These are phyloP conservation scores for Malurus melanocephalus DNA, from an alignment of 2,113 vertebrate genomes.

Conservation along the genomic window DNA sequence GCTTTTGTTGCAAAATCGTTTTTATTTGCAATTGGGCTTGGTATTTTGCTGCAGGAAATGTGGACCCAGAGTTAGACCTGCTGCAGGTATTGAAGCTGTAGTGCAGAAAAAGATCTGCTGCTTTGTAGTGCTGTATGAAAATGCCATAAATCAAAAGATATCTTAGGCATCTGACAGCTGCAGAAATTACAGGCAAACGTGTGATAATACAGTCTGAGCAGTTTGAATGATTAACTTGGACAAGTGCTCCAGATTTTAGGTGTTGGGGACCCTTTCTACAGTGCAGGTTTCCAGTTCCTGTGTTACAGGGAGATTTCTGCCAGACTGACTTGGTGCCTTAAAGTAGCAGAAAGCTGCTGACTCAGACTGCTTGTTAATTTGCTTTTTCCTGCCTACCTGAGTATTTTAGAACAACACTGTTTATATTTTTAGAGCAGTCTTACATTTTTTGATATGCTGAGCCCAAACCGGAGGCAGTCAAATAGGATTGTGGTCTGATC, in stretches of 20 bases:
- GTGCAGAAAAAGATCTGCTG: background rate
- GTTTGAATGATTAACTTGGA: background rate
- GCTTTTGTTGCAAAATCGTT: background rate
- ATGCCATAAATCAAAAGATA: background rate
- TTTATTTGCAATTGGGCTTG: background rate
- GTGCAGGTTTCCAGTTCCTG: background rate
- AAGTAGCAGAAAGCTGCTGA: background rate
- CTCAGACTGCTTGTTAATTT: background rate
- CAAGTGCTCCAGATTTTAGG: background rate
- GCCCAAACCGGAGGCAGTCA: background rate
- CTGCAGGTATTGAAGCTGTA: background rate
- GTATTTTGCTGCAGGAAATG: background rate
- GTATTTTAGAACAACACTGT: background rate
- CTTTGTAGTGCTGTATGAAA: background rate
- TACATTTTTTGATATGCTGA: background rate
- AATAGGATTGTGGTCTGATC: background rate
- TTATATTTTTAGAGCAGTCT: background rate
- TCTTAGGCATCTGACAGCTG: accelerated
- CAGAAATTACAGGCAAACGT: background rate
- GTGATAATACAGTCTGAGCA: background rate
- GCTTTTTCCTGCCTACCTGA: background rate
- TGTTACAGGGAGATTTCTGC: background rate
- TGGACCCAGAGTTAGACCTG: background rate
- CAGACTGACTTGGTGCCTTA: background rate
- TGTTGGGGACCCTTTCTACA: background rate